These are phyloP conservation scores for Cantharis flavilabris DNA, from an alignment of 2,888 invertebrate species.

Conservation along the genomic window DNA sequence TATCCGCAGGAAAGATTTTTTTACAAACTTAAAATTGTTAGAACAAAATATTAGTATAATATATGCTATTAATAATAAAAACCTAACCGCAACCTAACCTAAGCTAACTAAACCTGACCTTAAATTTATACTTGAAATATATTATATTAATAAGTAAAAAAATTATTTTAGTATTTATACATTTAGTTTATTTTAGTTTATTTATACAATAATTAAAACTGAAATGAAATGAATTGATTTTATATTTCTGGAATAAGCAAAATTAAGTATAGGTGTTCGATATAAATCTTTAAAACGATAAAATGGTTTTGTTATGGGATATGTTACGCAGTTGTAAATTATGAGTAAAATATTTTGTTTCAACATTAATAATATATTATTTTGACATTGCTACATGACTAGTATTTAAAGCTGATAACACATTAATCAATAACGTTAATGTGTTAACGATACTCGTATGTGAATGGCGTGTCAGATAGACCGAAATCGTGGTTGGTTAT, in stretches of 20 bases:
- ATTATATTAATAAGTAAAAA: too few relatives aligned
- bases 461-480: constrained; percentile 1
- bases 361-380: constrained; percentile 9
- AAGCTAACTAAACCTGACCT: too few relatives aligned
- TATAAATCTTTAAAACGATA: neutral
- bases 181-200: too few relatives aligned
- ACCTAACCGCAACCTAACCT: too few relatives aligned
- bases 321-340: neutral
- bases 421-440: constrained; percentile 8
- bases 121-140: too few relatives aligned
- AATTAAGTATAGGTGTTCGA: neutral
- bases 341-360: constrained; percentile 1
- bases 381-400: constrained; percentile 1
- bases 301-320: neutral
- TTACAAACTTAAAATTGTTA: neutral
- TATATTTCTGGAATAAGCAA: too few relatives aligned
- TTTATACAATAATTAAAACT: too few relatives aligned
- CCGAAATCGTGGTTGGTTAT: constrained; percentile 2
- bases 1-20: neutral
- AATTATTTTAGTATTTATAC: too few relatives aligned
- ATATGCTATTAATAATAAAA: too few relatives aligned
- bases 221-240: too few relatives aligned
- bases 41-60: too few relatives aligned
- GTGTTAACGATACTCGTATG: neutral
- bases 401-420: constrained; percentile 8